Evolutionary conservation across 2,113 vertebrate species (phyloP).

Genomic region (Pelecanus crispus): DNA sequence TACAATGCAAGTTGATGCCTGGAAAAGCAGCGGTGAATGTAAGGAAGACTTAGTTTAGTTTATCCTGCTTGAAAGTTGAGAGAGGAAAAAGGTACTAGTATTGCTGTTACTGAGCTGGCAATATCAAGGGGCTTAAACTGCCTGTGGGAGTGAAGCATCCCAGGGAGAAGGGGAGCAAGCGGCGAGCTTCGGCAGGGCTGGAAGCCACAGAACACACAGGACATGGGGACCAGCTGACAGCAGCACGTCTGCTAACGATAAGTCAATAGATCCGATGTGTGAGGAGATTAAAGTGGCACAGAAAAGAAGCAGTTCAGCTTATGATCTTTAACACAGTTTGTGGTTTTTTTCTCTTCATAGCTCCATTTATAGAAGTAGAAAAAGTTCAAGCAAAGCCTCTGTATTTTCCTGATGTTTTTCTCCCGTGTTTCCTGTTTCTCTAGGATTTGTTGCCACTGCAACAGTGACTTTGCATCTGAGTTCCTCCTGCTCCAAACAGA

Average conservation of each 20-base stretch:
- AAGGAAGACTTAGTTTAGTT: neutral
- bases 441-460: neutral
- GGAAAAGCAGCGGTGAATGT: neutral
- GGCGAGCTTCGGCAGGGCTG: neutral
- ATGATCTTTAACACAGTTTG: neutral
- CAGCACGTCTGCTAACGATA: neutral
- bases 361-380: neutral
- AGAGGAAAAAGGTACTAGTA: neutral
- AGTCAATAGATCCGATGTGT: neutral
- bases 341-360: neutral
- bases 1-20: neutral
- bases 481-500: neutral
- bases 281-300: neutral
- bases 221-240: neutral
- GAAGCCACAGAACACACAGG: neutral
- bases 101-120: rapidly evolving
- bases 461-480: neutral
- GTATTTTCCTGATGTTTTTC: neutral
- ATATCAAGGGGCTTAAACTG: rapidly evolving
- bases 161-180: neutral
- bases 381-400: neutral
- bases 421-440: neutral
- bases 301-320: neutral
- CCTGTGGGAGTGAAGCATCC: neutral
- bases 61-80: neutral